Percentiles rank a stretch among this genome's conserved stretches.
Conservation (phyloP, 1,140 invertebrate genomes). For the Bombus turneri region DNA sequence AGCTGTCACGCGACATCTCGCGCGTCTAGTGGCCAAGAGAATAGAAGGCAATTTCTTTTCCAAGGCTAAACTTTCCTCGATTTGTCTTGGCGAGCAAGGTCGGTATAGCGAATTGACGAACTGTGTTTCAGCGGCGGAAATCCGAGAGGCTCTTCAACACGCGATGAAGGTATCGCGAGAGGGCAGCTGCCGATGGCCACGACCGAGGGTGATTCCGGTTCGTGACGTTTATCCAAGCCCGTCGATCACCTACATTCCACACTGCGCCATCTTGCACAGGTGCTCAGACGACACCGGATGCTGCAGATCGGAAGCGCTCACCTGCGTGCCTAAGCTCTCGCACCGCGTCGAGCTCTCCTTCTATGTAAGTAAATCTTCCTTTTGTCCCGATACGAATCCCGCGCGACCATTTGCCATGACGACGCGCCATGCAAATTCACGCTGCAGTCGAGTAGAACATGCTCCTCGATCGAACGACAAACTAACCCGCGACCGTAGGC, state of each 20-base stretch:
- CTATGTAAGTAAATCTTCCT: slow-evolving; percentile 85
- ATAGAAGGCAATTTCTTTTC: background rate
- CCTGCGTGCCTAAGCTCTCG: slow-evolving; percentile 86
- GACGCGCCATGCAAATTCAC: slow-evolving; percentile 46
- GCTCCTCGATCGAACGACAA: slow-evolving; percentile 20
- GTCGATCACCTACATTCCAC: slow-evolving; percentile 87
- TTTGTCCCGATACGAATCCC: background rate
- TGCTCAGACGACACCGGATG: slow-evolving; percentile 91
- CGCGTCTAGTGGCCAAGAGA: background rate
- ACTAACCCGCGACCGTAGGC: slow-evolving; percentile 2
- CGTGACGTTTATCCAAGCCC: slow-evolving; percentile 86
- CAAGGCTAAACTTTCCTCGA: background rate
- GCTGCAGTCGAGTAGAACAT: slow-evolving; percentile 12
- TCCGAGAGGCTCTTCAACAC: slow-evolving; percentile 84
- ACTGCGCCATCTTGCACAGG: slow-evolving; percentile 88
- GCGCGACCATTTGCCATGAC: slow-evolving; percentile 27
- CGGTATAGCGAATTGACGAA: background rate
- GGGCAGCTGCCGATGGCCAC: slow-evolving; percentile 85
- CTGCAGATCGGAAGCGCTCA: slow-evolving; percentile 84
- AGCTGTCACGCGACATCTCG: background rate
- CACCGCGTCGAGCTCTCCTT: slow-evolving; percentile 87
- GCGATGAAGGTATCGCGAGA: slow-evolving; percentile 83
- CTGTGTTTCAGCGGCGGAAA: slow-evolving; percentile 72
- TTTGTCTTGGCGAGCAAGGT: background rate
- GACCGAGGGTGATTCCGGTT: slow-evolving; percentile 85